Evolutionary conservation across 1,140 invertebrate species (phyloP).

Genomic region (Drosophila lini): DNA sequence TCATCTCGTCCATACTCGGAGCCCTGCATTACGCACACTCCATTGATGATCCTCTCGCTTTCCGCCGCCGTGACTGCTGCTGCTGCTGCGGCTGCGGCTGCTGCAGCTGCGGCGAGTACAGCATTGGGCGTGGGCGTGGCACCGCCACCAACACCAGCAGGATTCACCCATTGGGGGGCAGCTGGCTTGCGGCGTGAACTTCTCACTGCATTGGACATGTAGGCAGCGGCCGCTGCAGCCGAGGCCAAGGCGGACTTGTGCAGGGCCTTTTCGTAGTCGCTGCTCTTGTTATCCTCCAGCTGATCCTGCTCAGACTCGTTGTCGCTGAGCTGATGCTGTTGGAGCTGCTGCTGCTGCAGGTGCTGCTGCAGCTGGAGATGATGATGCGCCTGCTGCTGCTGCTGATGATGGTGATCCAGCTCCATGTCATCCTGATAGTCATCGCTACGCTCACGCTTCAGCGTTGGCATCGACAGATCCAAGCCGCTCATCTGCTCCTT

Average conservation of each 20-base stretch:
- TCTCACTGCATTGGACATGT: constrained; percentile 71
- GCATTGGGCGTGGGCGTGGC: constrained; percentile 40
- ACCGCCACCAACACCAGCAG: constrained; percentile 85
- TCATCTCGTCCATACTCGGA: constrained; percentile 92
- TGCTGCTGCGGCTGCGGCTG: constrained; percentile 10
- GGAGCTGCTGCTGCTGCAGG: background rate
- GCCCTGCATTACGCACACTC: constrained; percentile 94
- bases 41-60: constrained; percentile 94
- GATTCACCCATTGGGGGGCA: constrained; percentile 98
- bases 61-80: constrained; percentile 65
- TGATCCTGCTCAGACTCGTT: constrained; percentile 87
- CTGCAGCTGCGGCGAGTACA: constrained; percentile 15
- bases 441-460: constrained; percentile 89
- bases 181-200: constrained; percentile 92
- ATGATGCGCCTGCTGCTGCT: constrained; percentile 86
- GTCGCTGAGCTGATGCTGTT: constrained; percentile 88
- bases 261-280: constrained; percentile 84
- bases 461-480: constrained; percentile 91
- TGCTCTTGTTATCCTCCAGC: constrained; percentile 85
- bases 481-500: constrained; percentile 92
- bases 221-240: constrained; percentile 63
- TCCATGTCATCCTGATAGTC: constrained; percentile 90
- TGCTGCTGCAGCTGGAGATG: constrained; percentile 3
- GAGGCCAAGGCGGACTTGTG: constrained; percentile 76
- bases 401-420: constrained; percentile 13